Evolutionary conservation across 2,113 vertebrate genomes (phyloP).

Genomic region (Gavialis gangeticus): DNA sequence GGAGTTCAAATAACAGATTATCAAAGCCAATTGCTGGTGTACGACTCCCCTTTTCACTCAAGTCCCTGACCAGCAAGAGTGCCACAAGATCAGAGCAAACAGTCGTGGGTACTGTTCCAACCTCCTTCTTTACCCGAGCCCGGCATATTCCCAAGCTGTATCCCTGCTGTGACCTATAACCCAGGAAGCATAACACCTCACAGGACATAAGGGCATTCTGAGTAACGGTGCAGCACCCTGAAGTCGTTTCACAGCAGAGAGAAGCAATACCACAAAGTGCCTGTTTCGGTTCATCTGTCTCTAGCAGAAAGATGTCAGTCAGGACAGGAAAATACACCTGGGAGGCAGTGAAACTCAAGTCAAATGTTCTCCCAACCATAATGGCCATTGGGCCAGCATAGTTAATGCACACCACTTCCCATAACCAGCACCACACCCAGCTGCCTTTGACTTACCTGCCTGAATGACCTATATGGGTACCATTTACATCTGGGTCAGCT

Average conservation of each 20-base stretch:
- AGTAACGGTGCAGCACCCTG: neutral
- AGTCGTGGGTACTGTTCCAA: neutral
- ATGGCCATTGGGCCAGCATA: no score
- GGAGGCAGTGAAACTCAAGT: no score
- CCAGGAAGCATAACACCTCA: neutral
- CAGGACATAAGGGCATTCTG: neutral
- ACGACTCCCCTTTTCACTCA: neutral
- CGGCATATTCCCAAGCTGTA: neutral
- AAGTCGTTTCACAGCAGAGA: neutral
- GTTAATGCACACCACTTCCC: no score
- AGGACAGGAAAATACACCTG: neutral
- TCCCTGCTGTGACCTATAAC: neutral
- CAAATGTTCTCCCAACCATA: no score
- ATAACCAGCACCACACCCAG: no score
- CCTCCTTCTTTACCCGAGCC: neutral
- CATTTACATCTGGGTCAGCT: no score
- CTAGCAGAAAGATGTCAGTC: neutral
- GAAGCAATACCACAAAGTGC: neutral
- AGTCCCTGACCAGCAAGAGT: conserved; percentile 8
- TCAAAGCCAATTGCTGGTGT: conserved; percentile 43
- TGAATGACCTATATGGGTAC: no score
- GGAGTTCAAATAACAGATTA: conserved; percentile 24
- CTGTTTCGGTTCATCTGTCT: neutral
- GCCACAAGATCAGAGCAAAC: neutral
- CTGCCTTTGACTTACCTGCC: no score